Conservation (phyloP, 2,888 invertebrate genomes). For the Parelbella ahira region DNA sequence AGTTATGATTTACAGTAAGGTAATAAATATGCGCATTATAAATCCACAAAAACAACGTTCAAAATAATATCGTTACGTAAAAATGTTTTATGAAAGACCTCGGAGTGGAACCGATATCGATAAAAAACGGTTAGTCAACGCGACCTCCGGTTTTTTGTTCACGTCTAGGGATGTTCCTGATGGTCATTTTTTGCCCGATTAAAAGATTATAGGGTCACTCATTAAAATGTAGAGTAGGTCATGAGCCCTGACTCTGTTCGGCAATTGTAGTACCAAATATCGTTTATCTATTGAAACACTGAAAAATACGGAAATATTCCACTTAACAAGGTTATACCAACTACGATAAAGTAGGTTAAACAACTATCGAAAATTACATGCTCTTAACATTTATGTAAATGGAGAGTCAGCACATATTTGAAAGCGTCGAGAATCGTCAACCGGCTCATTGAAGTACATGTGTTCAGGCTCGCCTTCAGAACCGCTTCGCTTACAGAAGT, state of each 20-base stretch:
- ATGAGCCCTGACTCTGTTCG: slow-evolving; percentile 38
- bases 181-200: slow-evolving; percentile 46
- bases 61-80: slow-evolving; percentile 37
- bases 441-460: too few relatives aligned
- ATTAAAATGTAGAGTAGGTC: slow-evolving; percentile 41
- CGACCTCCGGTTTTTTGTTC: slow-evolving; percentile 51
- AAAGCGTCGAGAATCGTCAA: too few relatives aligned
- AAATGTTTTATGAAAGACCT: slow-evolving; percentile 36
- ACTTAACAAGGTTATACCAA: too few relatives aligned
- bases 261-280: neutral
- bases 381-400: too few relatives aligned
- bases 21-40: slow-evolving; percentile 1
- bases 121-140: slow-evolving; percentile 47
- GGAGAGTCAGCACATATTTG: too few relatives aligned
- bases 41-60: slow-evolving; percentile 11
- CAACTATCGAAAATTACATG: too few relatives aligned
- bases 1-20: neutral
- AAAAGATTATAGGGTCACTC: slow-evolving; percentile 42
- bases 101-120: slow-evolving; percentile 34
- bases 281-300: neutral
- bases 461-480: too few relatives aligned
- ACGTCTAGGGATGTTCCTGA: slow-evolving; percentile 47
- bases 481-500: too few relatives aligned
- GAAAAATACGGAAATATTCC: slow-evolving; percentile 16
- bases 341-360: too few relatives aligned